These are phyloP conservation scores for Melipona bicolor DNA, from an alignment of 2,888 invertebrate genomes.

Conservation along the genomic window DNA sequence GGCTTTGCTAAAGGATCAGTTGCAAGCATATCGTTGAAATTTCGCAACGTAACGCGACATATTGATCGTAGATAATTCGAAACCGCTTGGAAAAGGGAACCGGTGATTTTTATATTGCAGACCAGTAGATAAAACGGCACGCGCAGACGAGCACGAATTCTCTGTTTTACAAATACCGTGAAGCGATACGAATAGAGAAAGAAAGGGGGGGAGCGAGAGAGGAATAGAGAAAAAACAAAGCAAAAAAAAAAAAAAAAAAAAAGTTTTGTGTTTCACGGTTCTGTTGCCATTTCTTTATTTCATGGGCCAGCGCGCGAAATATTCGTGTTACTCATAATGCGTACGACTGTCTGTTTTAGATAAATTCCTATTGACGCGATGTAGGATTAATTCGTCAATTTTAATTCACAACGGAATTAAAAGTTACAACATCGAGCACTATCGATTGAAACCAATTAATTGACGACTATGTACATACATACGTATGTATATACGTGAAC, in stretches of 20 bases:
- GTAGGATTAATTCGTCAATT: slow-evolving; percentile 3
- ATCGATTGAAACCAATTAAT: slow-evolving; percentile 3
- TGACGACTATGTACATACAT: background rate
- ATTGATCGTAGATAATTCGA: background rate
- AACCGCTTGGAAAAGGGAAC: background rate
- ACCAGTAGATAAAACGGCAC: background rate
- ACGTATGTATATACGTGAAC: background rate
- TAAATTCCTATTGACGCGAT: background rate
- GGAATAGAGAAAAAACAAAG: background rate
- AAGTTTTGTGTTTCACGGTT: slow-evolving; percentile 22
- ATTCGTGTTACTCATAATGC: slow-evolving; percentile 13
- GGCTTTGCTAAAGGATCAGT: background rate
- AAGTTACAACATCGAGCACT: background rate
- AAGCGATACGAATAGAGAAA: background rate
- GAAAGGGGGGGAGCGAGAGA: background rate
- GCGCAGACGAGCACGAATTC: background rate
- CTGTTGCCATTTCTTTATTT: background rate
- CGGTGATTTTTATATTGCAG: slow-evolving; percentile 11
- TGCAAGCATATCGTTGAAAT: background rate
- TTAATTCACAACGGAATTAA: slow-evolving; percentile 5
- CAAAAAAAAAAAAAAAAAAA: background rate
- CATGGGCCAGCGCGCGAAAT: background rate
- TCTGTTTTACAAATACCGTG: slow-evolving; percentile 19
- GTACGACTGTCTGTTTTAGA: background rate
- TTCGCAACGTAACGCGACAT: background rate